Conservation (phyloP, 2,888 invertebrate genomes). For the Synergus itoensis region DNA sequence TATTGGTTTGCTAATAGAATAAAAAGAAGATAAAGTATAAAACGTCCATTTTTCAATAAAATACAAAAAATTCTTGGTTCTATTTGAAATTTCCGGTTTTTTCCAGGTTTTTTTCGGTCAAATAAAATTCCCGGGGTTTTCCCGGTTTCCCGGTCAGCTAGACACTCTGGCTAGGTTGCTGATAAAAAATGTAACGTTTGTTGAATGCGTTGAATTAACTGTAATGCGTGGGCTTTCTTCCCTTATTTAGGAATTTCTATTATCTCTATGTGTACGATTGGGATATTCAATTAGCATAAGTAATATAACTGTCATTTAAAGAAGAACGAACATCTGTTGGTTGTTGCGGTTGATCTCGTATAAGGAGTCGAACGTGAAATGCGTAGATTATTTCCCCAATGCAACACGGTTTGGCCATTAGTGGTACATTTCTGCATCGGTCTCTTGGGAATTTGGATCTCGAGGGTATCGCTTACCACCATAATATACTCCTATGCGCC, state of each 20-base stretch:
- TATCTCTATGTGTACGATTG: background rate
- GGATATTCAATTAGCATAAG: slow-evolving; percentile 3
- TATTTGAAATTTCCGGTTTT: too few relatives aligned
- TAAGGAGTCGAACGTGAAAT: slow-evolving; percentile 41
- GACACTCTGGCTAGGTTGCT: too few relatives aligned
- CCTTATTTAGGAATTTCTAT: background rate
- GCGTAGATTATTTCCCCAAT: slow-evolving; percentile 70
- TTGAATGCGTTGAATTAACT: too few relatives aligned
- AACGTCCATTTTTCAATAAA: too few relatives aligned
- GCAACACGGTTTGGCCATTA: slow-evolving; percentile 74
- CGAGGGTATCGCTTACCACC: slow-evolving; percentile 48
- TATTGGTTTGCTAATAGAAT: too few relatives aligned
- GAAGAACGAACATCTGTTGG: background rate
- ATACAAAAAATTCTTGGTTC: too few relatives aligned
- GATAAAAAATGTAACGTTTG: too few relatives aligned
- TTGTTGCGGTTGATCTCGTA: slow-evolving; percentile 34
- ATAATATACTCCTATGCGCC: slow-evolving; percentile 22
- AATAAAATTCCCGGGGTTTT: too few relatives aligned
- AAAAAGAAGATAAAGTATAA: too few relatives aligned
- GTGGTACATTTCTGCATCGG: slow-evolving; percentile 69
- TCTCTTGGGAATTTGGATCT: slow-evolving; percentile 64
- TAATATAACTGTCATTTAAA: background rate
- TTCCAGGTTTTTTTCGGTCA: too few relatives aligned
- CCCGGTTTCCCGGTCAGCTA: too few relatives aligned
- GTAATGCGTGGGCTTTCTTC: too few relatives aligned